Evolutionary conservation across 2,797 vertebrate species (phyloP), one percentile per base, ranked within the genome.

Genomic region (Xerus rutilus): DNA sequence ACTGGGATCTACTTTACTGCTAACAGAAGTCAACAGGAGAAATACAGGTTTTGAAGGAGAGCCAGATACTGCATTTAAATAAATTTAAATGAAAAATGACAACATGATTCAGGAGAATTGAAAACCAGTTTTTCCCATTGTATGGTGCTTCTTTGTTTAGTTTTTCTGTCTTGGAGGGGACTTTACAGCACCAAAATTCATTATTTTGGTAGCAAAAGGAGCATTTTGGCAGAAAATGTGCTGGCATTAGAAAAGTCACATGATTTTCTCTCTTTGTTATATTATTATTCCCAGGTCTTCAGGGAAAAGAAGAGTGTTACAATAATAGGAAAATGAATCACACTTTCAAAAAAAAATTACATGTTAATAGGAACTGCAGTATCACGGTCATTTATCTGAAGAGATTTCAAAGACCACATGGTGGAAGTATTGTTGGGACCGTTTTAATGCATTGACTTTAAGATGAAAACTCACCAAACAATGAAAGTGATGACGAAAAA

Each of bases 61-160:
- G 35, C 45, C 62, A 91, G 86, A 18, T 2, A 23, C 45, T 67
- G 82, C 15, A 39, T 94, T 72, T 89, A 91, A 73, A 89, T 93
- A 86, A 30, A 59, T 94, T 86, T 85, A 82, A 88, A 82, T 78
- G 32, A 86, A 85, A 94, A 92, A 30, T 62, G 69, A n/a, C 59
- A 89, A 12, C 13, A 39, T 67, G 45, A 86, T 52, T 81, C 43
- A 64, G 47, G 69, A 86, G 57, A 73, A 3, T 0, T 4, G 47
- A 64, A 73, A 4, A 30, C 13, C 45, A 5, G 2, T 47, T 28
- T 73, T 52, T 79, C 13, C 30, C 54, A 1, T 11, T 65, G 65
- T 49, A 7, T 67, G 21, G 23, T 5, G 28, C 10, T 54, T 23
- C 28, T 84, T n/a, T 72, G 59, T 43, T 12, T 72, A 82, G 32